Conservation (phyloP, 2,113 vertebrate species). For the Onychostruthus taczanowskii region DNA sequence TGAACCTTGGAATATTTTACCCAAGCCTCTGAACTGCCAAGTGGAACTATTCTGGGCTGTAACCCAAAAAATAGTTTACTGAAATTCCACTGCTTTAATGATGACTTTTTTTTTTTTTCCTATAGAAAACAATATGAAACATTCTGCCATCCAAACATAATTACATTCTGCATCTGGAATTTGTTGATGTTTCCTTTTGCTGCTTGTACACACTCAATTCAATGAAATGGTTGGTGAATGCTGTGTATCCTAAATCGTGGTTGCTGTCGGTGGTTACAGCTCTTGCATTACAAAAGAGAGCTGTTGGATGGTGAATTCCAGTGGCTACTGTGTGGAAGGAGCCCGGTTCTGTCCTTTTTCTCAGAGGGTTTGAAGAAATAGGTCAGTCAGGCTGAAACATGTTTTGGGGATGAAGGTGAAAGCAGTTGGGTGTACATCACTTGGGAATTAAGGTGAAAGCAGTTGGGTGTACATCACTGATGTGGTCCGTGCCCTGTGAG, state of each 20-base stretch:
- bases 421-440: background rate
- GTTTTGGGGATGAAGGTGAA: background rate
- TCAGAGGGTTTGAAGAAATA: background rate
- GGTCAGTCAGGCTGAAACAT: background rate
- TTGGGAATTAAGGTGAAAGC: background rate
- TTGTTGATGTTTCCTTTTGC: conserved; percentile 58
- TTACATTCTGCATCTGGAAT: conserved; percentile 66
- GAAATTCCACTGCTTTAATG: conserved; percentile 67
- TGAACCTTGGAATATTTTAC: conserved; percentile 68
- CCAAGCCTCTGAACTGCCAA: conserved; percentile 61
- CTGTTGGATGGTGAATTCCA: background rate
- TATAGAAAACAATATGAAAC: conserved; percentile 68
- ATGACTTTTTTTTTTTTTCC: conserved; percentile 34
- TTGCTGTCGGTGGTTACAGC: background rate
- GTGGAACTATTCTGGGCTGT: conserved; percentile 63
- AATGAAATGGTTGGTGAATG: background rate
- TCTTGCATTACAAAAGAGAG: background rate
- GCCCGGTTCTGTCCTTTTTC: background rate
- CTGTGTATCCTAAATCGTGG: background rate
- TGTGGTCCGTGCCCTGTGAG: fast-evolving
- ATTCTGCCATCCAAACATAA: conserved; percentile 60
- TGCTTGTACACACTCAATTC: conserved; percentile 8
- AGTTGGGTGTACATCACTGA: background rate
- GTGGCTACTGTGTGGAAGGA: background rate
- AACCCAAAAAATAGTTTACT: conserved; percentile 67